Evolutionary conservation across 2,888 invertebrate genomes (phyloP).

Genomic region (Abscondita cerata): DNA sequence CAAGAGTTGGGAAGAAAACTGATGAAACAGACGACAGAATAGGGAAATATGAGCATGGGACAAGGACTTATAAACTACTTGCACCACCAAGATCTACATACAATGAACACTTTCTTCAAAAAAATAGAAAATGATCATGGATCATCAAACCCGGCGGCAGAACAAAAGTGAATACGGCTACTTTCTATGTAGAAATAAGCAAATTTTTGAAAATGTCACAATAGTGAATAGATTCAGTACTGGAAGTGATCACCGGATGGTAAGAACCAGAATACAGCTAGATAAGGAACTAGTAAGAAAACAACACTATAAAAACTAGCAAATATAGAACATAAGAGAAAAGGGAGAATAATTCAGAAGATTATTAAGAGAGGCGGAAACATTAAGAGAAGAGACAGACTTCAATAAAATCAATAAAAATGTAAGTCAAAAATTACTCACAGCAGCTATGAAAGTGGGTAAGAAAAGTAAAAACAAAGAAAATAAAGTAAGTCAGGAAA

Average conservation of each 20-base stretch:
- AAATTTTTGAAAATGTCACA: no score
- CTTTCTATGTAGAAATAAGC: no score
- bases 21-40: no score
- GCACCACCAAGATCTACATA: no score
- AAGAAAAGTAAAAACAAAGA: slow-evolving; percentile 7
- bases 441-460: slow-evolving; percentile 9
- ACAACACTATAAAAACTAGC: slow-evolving; percentile 1
- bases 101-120: no score
- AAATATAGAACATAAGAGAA: slow-evolving; percentile 4
- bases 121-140: no score
- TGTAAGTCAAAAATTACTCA: not conserved
- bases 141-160: no score
- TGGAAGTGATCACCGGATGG: slow-evolving; percentile 15
- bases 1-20: no score
- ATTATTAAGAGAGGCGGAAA: not conserved
- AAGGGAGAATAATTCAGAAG: slow-evolving; percentile 2
- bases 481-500: slow-evolving; percentile 8
- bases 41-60: no score
- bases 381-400: not conserved
- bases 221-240: slow-evolving; percentile 13
- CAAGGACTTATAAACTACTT: no score
- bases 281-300: not conserved
- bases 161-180: no score
- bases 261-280: slow-evolving; percentile 6
- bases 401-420: slow-evolving; percentile 8